Evolutionary conservation across 53 echinoderm and acorn worm genomes (phyloP).

Genomic region (Antedon mediterranea): DNA sequence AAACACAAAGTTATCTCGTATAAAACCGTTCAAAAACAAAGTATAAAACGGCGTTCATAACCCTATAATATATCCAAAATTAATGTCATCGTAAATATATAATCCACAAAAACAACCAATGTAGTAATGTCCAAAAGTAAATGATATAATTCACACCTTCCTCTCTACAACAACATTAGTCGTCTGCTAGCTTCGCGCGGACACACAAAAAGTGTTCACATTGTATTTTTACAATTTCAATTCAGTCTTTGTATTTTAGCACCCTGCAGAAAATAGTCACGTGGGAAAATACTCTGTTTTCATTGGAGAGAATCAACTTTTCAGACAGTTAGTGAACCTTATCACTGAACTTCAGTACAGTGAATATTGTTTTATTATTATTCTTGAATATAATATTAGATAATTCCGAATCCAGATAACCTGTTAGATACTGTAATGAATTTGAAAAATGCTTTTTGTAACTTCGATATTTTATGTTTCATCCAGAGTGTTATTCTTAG

Average conservation of each 20-base stretch:
- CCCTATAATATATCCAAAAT: neutral
- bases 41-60: neutral
- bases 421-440: no score
- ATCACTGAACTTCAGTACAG: no score
- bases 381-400: no score
- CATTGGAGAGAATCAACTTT: neutral
- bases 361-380: neutral
- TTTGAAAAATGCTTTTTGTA: no score
- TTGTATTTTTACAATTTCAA: neutral
- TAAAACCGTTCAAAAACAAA: neutral
- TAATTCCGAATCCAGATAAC: no score
- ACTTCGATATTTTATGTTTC: no score
- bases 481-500: no score
- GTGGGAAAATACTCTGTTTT: neutral
- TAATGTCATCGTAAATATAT: neutral
- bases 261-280: neutral
- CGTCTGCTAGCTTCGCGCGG: no score
- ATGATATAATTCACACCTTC: neutral
- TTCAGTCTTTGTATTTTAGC: neutral
- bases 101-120: neutral
- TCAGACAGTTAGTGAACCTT: neutral
- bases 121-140: neutral
- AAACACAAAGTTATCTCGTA: neutral
- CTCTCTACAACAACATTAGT: neutral
- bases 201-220: no score